These are phyloP conservation scores for Calcarius lapponicus DNA, from an alignment of 2,797 vertebrate genomes.

Conservation along the genomic window DNA sequence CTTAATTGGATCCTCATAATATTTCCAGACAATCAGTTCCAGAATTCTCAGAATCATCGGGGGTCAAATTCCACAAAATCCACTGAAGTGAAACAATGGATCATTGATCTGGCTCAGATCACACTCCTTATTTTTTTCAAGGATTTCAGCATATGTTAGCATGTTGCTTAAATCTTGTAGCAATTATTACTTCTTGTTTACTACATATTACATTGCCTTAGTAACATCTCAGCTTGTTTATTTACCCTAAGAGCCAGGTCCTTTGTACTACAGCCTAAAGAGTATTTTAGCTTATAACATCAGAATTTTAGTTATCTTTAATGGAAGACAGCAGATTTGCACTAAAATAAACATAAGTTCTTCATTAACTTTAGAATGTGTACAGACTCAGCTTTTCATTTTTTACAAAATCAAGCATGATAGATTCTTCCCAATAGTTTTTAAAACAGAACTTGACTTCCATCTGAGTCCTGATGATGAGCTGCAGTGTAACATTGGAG, in stretches of 20 bases:
- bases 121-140: not conserved
- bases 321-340: not conserved
- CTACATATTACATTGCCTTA: not conserved
- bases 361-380: not conserved
- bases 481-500: not conserved
- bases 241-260: not conserved
- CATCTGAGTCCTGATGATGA: not conserved
- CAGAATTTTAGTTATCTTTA: not conserved
- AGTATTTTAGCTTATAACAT: not conserved
- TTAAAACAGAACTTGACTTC: not conserved
- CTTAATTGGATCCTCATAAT: not conserved
- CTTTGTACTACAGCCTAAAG: not conserved
- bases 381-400: not conserved
- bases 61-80: not conserved
- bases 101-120: not conserved
- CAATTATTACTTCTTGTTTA: not conserved
- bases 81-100: not conserved
- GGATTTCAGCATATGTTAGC: not conserved
- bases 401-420: not conserved
- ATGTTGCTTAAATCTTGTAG: not conserved
- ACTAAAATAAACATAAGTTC: not conserved
- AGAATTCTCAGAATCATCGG: not conserved
- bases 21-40: not conserved
- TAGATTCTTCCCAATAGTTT: not conserved
- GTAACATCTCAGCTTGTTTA: not conserved